phyloP scores from a whole-genome alignment of 2,797 vertebrate genomes.

The Neosalanx taihuensis region DNA sequence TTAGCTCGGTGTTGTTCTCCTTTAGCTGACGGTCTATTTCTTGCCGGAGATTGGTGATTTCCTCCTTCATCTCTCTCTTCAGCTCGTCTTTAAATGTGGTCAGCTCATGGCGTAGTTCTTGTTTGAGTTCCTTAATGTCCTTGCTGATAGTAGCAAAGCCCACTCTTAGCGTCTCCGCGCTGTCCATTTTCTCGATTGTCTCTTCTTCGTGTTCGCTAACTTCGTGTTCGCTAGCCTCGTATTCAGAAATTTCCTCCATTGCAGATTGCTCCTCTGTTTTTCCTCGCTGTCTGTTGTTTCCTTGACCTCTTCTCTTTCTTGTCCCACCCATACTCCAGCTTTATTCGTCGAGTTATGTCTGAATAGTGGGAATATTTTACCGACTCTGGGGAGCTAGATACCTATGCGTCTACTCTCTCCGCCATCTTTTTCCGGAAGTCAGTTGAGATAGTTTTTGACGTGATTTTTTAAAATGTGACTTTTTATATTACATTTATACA shows the following conservation, averaged over 20 bases:
- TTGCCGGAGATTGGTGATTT: slow-evolving; percentile 9
- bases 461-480: too few species aligned
- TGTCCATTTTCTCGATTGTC: background rate
- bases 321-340: background rate
- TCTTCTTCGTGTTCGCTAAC: background rate
- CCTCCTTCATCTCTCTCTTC: background rate
- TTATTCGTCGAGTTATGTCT: background rate
- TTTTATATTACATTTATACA: too few species aligned
- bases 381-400: background rate
- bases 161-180: background rate
- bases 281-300: background rate
- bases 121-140: slow-evolving; percentile 1
- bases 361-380: background rate
- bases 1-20: slow-evolving; percentile 1
- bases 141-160: slow-evolving; percentile 2
- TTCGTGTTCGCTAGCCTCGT: background rate
- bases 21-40: slow-evolving; percentile 4
- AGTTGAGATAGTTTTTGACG: too few species aligned
- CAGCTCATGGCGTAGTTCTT: slow-evolving; percentile 1
- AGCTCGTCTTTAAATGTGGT: background rate
- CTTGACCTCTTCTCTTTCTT: too few species aligned
- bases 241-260: background rate
- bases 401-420: too few species aligned
- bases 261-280: background rate
- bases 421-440: too few species aligned